Conservation (phyloP, 2,888 invertebrate genomes). For the Aproaerema taeniolella region DNA sequence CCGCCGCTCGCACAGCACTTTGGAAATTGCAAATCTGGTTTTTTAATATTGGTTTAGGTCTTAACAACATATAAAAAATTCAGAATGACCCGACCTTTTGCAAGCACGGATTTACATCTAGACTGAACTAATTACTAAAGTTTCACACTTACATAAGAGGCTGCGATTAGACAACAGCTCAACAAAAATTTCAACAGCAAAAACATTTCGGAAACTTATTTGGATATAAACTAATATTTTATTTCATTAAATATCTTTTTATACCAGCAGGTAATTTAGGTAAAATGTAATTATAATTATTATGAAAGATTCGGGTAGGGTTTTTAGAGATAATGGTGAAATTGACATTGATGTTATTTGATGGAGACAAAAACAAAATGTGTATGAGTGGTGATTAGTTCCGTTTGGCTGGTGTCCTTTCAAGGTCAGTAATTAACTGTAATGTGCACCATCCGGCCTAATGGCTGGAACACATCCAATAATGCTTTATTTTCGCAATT, state of each 20-base stretch:
- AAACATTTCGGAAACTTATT: slow-evolving; percentile 19
- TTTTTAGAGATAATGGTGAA: neutral
- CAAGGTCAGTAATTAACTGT: slow-evolving; percentile 12
- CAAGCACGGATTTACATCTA: too few relatives aligned
- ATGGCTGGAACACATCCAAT: neutral
- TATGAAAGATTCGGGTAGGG: neutral
- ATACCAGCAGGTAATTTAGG: neutral
- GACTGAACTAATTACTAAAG: too few relatives aligned
- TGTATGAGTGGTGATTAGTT: slow-evolving; percentile 18
- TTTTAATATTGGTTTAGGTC: too few relatives aligned
- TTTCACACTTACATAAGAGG: slow-evolving; percentile 39
- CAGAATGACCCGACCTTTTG: too few relatives aligned
- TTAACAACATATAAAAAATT: too few relatives aligned
- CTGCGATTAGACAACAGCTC: slow-evolving; percentile 30
- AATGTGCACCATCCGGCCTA: slow-evolving; percentile 7
- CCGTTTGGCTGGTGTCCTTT: slow-evolving; percentile 13
- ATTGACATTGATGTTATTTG: slow-evolving; percentile 8
- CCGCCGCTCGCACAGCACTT: too few relatives aligned
- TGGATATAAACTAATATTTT: neutral
- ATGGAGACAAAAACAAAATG: too few relatives aligned
- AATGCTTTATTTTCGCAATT: too few relatives aligned
- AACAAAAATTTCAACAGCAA: slow-evolving; percentile 34
- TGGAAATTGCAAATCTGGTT: too few relatives aligned
- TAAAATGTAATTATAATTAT: neutral
- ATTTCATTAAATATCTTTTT: neutral